phyloP scores from a whole-genome alignment of 2,113 vertebrate genomes.

The Lamprotornis superbus region DNA sequence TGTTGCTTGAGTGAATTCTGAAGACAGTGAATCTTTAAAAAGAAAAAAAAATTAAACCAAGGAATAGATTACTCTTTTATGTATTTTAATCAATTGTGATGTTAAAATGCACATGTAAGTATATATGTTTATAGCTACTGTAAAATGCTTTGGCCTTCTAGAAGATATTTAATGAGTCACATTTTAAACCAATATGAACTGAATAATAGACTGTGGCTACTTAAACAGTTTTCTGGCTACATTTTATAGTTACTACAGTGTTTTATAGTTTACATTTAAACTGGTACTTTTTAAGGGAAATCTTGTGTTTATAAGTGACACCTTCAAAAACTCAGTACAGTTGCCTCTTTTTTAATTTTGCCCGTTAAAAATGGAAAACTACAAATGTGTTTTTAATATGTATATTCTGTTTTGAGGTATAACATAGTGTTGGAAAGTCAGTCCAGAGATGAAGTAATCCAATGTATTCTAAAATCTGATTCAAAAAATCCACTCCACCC shows the following conservation, averaged over 20 bases:
- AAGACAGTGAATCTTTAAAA: constrained; percentile 61
- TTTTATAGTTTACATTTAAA: constrained; percentile 82
- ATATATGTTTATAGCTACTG: constrained; percentile 72
- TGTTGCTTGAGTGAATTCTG: constrained; percentile 72
- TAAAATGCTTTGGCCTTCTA: constrained; percentile 70
- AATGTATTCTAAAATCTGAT: constrained; percentile 49
- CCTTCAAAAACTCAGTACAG: constrained; percentile 55
- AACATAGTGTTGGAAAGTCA: constrained; percentile 62
- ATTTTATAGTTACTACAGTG: constrained; percentile 73
- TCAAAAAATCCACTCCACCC: constrained; percentile 53
- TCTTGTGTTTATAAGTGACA: constrained; percentile 74
- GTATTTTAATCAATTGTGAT: constrained; percentile 67
- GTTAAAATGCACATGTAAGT: constrained; percentile 63
- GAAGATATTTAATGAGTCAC: constrained; percentile 67
- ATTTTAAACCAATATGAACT: constrained; percentile 68
- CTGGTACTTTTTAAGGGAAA: constrained; percentile 77
- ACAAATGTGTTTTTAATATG: constrained; percentile 59
- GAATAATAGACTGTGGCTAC: constrained; percentile 67
- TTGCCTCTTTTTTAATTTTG: constrained; percentile 56
- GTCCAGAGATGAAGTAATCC: constrained; percentile 42
- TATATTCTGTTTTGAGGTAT: constrained; percentile 61
- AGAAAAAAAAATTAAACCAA: constrained; percentile 53
- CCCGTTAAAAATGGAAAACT: constrained; percentile 48
- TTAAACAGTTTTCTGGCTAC: constrained; percentile 74
- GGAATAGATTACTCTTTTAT: constrained; percentile 65